Evolutionary conservation across 2,888 invertebrate species (phyloP).

Genomic region (Lutraria lutraria): DNA sequence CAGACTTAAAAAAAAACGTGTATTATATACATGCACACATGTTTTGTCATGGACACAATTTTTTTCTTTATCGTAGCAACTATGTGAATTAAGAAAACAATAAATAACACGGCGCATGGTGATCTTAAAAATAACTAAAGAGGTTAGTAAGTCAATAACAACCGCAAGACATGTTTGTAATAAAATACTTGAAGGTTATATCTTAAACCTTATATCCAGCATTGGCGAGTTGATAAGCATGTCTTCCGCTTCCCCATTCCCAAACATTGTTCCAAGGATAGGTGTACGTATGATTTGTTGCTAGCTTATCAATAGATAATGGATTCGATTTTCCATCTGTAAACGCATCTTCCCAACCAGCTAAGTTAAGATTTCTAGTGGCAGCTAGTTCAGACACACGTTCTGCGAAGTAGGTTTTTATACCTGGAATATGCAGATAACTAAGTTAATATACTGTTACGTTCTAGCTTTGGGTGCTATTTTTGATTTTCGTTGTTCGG

Average conservation of each 20-base stretch:
- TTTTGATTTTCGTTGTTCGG: too few species aligned
- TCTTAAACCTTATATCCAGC: constrained; percentile 81
- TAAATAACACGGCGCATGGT: too few species aligned
- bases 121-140: too few species aligned
- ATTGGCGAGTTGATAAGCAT: constrained; percentile 79
- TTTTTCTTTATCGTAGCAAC: too few species aligned
- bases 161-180: too few species aligned
- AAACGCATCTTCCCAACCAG: constrained; percentile 83
- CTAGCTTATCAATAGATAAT: constrained; percentile 59
- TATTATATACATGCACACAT: too few species aligned
- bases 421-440: constrained; percentile 39
- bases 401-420: constrained; percentile 73
- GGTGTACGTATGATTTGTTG: constrained; percentile 61
- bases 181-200: background rate
- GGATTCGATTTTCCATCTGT: constrained; percentile 57
- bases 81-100: too few species aligned
- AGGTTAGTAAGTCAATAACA: too few species aligned
- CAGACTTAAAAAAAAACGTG: too few species aligned
- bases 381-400: constrained; percentile 59
- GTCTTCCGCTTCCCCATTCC: constrained; percentile 75
- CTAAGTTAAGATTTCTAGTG: constrained; percentile 66
- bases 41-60: too few species aligned
- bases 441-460: too few species aligned
- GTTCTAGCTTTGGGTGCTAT: too few species aligned
- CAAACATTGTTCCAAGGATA: constrained; percentile 80